Evolutionary conservation across 2,113 vertebrate species (phyloP).

Genomic region (Anarrhichthys ocellatus): DNA sequence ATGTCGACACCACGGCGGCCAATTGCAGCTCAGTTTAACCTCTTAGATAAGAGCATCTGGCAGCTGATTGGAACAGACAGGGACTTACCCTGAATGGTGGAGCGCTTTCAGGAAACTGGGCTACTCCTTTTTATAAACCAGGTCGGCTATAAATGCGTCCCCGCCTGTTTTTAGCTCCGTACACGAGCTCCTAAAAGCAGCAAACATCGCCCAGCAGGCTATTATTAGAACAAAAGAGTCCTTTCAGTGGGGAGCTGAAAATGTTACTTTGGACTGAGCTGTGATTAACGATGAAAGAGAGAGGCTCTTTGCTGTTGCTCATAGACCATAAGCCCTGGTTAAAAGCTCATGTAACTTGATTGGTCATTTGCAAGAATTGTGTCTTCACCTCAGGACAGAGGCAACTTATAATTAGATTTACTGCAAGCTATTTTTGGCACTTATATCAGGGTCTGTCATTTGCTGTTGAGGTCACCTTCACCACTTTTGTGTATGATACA

Average conservation of each 20-base stretch:
- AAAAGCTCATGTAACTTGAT: slow-evolving; percentile 24
- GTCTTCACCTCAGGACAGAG: slow-evolving; percentile 1
- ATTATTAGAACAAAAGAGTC: slow-evolving; percentile 73
- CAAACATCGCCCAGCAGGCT: slow-evolving; percentile 32
- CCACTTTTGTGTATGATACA: background rate
- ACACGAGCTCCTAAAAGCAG: slow-evolving; percentile 41
- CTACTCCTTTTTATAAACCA: slow-evolving; percentile 60
- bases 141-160: slow-evolving; percentile 55
- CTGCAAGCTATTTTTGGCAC: slow-evolving; percentile 20
- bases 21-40: slow-evolving; percentile 40
- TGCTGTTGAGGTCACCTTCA: background rate
- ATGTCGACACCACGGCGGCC: slow-evolving; percentile 31
- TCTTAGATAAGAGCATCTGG: slow-evolving; percentile 27
- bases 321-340: background rate
- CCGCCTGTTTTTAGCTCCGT: slow-evolving; percentile 65
- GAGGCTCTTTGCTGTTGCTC: slow-evolving; percentile 21
- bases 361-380: slow-evolving; percentile 27
- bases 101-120: slow-evolving; percentile 63
- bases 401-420: slow-evolving; percentile 1
- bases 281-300: slow-evolving; percentile 31
- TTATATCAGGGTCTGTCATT: slow-evolving; percentile 17
- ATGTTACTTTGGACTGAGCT: slow-evolving; percentile 40
- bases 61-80: slow-evolving; percentile 54
- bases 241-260: slow-evolving; percentile 46
- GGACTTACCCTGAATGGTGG: slow-evolving; percentile 52